Evolutionary conservation across 2,113 vertebrate genomes (phyloP), one percentile per base, ranked within the genome.

Genomic region (Sphyrna mokarran): DNA sequence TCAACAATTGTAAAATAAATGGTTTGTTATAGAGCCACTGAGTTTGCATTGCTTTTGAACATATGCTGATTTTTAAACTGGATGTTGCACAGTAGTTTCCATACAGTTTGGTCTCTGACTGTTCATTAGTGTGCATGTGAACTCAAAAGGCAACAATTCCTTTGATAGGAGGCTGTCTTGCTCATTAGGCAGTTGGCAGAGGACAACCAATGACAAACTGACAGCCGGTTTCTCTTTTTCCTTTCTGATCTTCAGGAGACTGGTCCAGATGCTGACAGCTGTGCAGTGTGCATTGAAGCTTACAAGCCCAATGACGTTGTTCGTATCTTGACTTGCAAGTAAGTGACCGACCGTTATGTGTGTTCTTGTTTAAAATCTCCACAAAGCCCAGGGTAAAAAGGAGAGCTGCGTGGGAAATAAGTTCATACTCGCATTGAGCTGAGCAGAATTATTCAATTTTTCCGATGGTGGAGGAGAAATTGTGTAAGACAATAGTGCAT

Each of bases 261-360:
- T 0, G 97, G 96, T 10, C 97, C 98, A 2, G 98, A 99, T 96
- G 97, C 97, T 43, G 97, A 98, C 8, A 97, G 97, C 97, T 99
- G 99, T 95, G 99, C 98, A 0, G 98, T 99, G 95, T 99, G 99
- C 96, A 98, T 99, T 20, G 99, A 99, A 18, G 96, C 97, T 1
- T 99, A 98, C 97, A 98, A 98, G 96, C 97, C 96, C 0, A 98
- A 98, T 0, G 98, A 99, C 10, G 97, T 98, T 85, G 98, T 99
- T 87, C 98, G 98, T 23, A 98, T 98, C 96, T 97, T 99, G 58
- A 99, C 98, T 1, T 99, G 99, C 97, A 98, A 98, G 97, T 99
- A 98, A 97, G 98, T 98, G 96, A 48, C 11, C 63, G 22, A 70
- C 68, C 16, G 13, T 69, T 68, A n/a, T 13, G 22, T 11, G 70